Evolutionary conservation across 2,797 vertebrate genomes (phyloP).

Genomic region (Cossypha dichroa): DNA sequence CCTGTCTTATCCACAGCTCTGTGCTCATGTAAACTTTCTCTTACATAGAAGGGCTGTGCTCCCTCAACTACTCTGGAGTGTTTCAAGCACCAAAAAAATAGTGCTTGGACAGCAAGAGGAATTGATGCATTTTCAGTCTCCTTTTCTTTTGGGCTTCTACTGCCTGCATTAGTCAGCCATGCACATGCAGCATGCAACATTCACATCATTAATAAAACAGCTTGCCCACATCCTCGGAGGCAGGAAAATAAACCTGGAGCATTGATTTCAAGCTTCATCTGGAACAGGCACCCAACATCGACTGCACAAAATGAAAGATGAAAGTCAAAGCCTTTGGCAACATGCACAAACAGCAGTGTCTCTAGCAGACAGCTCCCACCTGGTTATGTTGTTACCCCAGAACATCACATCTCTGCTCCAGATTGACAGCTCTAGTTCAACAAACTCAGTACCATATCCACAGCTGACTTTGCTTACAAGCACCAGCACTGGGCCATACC

Average conservation of each 20-base stretch:
- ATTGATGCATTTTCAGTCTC: background rate
- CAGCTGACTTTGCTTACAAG: background rate
- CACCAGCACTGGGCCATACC: accelerated
- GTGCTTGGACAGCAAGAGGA: background rate
- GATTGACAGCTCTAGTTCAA: background rate
- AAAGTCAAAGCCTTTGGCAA: background rate
- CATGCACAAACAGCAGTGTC: no score
- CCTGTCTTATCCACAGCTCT: background rate
- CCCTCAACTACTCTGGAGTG: background rate
- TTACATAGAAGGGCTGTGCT: background rate
- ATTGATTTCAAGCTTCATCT: background rate
- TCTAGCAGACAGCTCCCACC: background rate
- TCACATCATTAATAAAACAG: background rate
- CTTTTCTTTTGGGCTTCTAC: background rate
- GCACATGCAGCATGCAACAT: background rate
- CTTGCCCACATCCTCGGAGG: background rate
- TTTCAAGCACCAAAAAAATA: background rate
- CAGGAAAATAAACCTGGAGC: background rate
- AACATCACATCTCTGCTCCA: background rate
- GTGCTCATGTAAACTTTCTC: background rate
- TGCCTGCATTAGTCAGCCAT: background rate
- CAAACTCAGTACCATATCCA: background rate
- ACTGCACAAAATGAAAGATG: background rate
- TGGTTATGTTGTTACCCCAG: accelerated
- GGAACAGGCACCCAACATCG: background rate